Percentiles rank a stretch among this genome's conserved stretches.
phyloP scores from a whole-genome alignment of 2,888 invertebrate species.

The Mimachlamys varia region DNA sequence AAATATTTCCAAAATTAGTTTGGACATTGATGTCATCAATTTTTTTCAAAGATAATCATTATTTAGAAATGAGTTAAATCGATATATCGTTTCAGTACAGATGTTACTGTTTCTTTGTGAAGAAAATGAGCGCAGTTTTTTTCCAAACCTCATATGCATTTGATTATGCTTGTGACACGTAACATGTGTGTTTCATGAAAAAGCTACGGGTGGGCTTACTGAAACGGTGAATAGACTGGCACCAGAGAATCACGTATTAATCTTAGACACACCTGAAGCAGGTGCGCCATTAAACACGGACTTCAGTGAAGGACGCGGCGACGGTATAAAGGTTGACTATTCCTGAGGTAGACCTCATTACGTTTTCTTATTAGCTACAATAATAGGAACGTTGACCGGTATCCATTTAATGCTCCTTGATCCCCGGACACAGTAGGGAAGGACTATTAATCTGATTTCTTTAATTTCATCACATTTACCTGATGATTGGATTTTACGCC shows the following conservation, averaged over 20 bases:
- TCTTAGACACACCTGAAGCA: background rate
- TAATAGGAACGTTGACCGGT: background rate
- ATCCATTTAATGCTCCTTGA: background rate
- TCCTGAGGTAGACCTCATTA: background rate
- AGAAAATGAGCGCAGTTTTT: background rate
- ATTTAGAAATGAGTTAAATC: background rate
- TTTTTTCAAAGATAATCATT: too few relatives aligned
- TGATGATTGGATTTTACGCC: slow-evolving; percentile 22
- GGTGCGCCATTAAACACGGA: background rate
- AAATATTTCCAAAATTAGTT: too few relatives aligned
- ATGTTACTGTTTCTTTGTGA: background rate
- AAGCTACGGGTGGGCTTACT: background rate
- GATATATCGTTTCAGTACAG: background rate
- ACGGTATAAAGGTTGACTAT: background rate
- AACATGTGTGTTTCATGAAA: background rate
- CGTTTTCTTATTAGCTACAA: background rate
- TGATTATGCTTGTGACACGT: background rate
- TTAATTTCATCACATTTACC: slow-evolving; percentile 9
- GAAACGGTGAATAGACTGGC: background rate
- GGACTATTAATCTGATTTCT: background rate
- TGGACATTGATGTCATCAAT: too few relatives aligned
- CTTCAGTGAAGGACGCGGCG: background rate
- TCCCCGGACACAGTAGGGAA: background rate
- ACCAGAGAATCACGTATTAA: background rate
- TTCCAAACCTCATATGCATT: background rate